Evolutionary conservation across 2,797 vertebrate species (phyloP).

Genomic region (Hephaestus fuliginosus): DNA sequence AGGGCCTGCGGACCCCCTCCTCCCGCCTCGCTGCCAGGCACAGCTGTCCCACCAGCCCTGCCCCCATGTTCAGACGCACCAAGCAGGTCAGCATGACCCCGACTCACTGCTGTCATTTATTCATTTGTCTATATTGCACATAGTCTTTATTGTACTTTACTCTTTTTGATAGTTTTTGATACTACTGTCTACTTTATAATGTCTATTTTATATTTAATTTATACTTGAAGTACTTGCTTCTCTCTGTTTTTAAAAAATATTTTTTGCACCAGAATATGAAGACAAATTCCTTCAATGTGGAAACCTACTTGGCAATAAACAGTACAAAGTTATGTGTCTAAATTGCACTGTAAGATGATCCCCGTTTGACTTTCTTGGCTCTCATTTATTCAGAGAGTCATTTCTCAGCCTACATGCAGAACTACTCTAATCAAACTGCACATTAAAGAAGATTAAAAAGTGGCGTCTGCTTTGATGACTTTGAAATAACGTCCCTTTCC

Average conservation of each 20-base stretch:
- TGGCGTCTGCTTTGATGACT: background rate
- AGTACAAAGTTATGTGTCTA: background rate
- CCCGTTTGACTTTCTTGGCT: no score
- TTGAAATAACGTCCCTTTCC: constrained; percentile 1
- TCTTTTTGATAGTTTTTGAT: no score
- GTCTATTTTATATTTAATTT: no score
- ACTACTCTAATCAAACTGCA: background rate
- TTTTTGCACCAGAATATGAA: no score
- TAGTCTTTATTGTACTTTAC: no score
- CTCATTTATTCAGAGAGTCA: no score
- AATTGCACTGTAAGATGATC: no score
- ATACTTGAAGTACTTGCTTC: no score
- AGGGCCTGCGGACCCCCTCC: constrained; percentile 85
- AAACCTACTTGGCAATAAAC: no score
- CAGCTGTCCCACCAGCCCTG: constrained; percentile 94
- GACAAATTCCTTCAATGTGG: no score
- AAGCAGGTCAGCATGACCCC: constrained; percentile 91
- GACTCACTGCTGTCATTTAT: background rate
- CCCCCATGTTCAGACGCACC: constrained; percentile 96
- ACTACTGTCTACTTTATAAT: no score
- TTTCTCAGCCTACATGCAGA: background rate
- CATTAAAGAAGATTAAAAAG: background rate
- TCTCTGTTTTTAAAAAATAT: no score
- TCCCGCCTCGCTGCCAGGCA: constrained; percentile 89
- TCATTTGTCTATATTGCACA: background rate